phyloP scores from a whole-genome alignment of 2,113 vertebrate species.

The Chionodraco myersi region DNA sequence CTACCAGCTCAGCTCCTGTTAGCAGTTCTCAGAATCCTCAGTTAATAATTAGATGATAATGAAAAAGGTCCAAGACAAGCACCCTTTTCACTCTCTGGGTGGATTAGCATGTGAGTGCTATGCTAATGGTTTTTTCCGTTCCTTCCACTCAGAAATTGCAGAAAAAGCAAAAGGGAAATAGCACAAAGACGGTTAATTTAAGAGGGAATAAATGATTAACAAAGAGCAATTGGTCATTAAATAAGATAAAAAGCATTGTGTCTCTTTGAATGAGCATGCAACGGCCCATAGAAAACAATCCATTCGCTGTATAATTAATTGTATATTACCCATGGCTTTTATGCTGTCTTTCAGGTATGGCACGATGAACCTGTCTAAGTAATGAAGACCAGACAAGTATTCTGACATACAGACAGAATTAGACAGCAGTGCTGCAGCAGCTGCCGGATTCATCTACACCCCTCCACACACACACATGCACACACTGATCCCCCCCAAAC shows the following conservation, averaged over 20 bases:
- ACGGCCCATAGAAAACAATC: conserved; percentile 57
- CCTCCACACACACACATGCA: conserved; percentile 28
- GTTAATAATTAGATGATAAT: conserved; percentile 84
- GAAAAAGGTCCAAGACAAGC: conserved; percentile 76
- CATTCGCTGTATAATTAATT: conserved; percentile 63
- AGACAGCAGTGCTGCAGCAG: conserved; percentile 69
- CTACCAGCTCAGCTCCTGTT: conserved; percentile 55
- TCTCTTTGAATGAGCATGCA: conserved; percentile 46
- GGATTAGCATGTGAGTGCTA: conserved; percentile 81
- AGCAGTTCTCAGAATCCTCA: conserved; percentile 70
- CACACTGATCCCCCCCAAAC: conserved; percentile 41
- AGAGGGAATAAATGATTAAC: conserved; percentile 68
- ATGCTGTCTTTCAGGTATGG: conserved; percentile 36
- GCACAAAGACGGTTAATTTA: conserved; percentile 49
- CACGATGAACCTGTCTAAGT: conserved; percentile 62
- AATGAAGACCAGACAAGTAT: conserved; percentile 69
- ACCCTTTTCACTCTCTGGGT: conserved; percentile 71
- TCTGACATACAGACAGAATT: conserved; percentile 63
- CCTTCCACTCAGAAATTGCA: conserved; percentile 51
- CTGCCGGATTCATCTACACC: conserved; percentile 68
- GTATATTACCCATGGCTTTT: conserved; percentile 52
- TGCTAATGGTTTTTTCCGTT: conserved; percentile 69
- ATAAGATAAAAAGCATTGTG: conserved; percentile 10
- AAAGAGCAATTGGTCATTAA: conserved; percentile 42
- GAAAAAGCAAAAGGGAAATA: conserved; percentile 35